Base-by-base conservation (phyloP, 2,113 vertebrate genomes). In the Hemiprocne comata region DNA sequence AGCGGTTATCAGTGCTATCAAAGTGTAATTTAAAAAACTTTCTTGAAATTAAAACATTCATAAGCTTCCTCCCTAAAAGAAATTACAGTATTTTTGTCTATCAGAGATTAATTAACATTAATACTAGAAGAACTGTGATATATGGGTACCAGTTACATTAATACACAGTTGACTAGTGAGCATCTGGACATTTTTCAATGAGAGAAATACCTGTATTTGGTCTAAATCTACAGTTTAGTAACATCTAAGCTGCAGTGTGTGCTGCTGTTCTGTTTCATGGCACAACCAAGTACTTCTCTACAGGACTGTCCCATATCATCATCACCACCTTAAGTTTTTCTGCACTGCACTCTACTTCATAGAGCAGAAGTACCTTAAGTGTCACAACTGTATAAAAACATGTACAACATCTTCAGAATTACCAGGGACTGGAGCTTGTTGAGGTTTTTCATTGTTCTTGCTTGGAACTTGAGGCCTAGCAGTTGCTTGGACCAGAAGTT, bases 361-460 rank as follows among this genome's bases (percentile, higher is more conserved):
- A 25, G 34, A 48, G 6, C 1, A 81, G 42, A 53, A 62, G 9
- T 0, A 50, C 62, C 71, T 36, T 3, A 10, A 31, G 42, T 1
- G 4, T 12, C 66, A 28, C 28, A 85, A 54, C 40, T 23, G 3
- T 33, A 31, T 4, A 36, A 34, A 2, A 25, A 34, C 3, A 48
- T 0, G 3, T 6, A 71, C 12, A 19, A 6, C 29, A 31, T 3
- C 29, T 64, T 36, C 65, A 44, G 8, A 73, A 57, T 97, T 97
- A 98, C 98, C 98, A 7, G 97, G 23, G 19, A 9, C 89, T 54
- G 95, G 18, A 17, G 91, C 69, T 50, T 94, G 94, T 33, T 81
- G 86, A 67, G 96, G 58, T 25, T 95, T 97, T 11, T 97, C 97
- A 5, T 8, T 93, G 73, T 50, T 89, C 73, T 95, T 97, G 53